Percentiles rank a stretch among this genome's conserved stretches.
These are phyloP conservation scores for Idaea straminata DNA, from an alignment of 2,888 invertebrate genomes.

Conservation along the genomic window DNA sequence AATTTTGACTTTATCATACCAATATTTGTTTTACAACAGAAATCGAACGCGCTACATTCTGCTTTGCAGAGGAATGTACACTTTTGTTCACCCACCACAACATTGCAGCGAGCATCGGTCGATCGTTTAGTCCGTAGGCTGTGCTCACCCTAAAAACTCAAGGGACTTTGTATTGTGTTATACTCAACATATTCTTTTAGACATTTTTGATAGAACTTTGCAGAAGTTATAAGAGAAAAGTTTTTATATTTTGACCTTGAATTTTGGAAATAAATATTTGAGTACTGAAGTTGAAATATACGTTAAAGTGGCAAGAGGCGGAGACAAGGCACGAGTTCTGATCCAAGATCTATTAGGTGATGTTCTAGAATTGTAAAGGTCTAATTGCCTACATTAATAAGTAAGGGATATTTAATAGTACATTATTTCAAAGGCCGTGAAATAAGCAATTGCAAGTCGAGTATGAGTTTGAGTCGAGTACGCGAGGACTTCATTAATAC, in stretches of 20 bases:
- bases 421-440: too few species aligned
- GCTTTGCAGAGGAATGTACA: background rate
- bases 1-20: too few species aligned
- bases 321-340: background rate
- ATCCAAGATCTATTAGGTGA: background rate
- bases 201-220: constrained; percentile 21
- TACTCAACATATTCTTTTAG: constrained; percentile 23
- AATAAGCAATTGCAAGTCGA: too few species aligned
- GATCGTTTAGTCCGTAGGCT: background rate
- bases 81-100: background rate
- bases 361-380: too few species aligned
- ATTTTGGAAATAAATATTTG: background rate
- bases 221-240: constrained; percentile 25
- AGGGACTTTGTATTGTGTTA: background rate
- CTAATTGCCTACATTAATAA: too few species aligned
- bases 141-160: background rate
- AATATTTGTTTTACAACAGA: too few species aligned
- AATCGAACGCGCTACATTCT: too few species aligned
- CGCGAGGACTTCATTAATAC: too few species aligned
- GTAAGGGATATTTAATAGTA: too few species aligned
- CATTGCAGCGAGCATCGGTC: background rate
- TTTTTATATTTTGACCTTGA: constrained; percentile 6
- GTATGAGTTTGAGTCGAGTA: too few species aligned
- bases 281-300: background rate
- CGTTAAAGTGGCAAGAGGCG: background rate